These are phyloP conservation scores for Phrynosoma blainvillii DNA, from an alignment of 2,113 vertebrate genomes.

Conservation along the genomic window DNA sequence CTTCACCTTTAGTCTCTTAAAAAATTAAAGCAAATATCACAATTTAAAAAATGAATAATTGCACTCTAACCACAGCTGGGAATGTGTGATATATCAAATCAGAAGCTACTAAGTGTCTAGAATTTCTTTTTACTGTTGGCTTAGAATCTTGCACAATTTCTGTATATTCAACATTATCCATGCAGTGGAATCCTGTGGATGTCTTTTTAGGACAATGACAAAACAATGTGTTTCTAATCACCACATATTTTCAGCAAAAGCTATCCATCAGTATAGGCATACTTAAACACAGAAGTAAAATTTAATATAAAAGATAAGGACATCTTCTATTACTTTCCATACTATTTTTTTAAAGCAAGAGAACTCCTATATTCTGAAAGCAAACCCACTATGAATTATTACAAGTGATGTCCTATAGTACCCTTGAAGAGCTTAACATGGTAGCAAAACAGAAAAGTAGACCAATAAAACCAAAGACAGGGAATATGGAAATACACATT, in stretches of 20 bases:
- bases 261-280: background rate
- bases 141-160: background rate
- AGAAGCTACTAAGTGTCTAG: constrained; percentile 43
- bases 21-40: constrained; percentile 76
- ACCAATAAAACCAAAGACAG: background rate
- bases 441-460: background rate
- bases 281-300: background rate
- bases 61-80: constrained; percentile 62
- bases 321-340: background rate
- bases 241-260: background rate
- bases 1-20: constrained; percentile 70
- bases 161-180: background rate
- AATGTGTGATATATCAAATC: constrained; percentile 64
- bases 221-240: background rate
- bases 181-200: background rate
- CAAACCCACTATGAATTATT: background rate
- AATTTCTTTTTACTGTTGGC: constrained; percentile 18
- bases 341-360: background rate
- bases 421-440: background rate
- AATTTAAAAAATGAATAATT: constrained; percentile 76
- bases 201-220: background rate
- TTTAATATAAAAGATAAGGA: background rate
- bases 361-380: background rate
- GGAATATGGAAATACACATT: background rate
- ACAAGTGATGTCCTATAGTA: background rate